Evolutionary conservation across 2,113 vertebrate species (phyloP).

Genomic region (Tiliqua scincoides): DNA sequence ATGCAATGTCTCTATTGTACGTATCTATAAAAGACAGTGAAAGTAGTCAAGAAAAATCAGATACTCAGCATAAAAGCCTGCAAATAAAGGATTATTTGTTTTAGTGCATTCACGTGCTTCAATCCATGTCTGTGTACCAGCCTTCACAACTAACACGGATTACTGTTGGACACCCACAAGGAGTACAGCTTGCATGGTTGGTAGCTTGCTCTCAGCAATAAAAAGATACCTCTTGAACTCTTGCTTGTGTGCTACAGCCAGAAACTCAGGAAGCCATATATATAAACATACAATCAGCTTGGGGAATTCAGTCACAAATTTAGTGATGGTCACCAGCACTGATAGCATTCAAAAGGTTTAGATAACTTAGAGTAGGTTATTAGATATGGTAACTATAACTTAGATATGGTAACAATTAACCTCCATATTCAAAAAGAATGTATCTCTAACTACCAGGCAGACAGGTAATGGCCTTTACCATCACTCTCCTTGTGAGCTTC

Average conservation of each 20-base stretch:
- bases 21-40: no score
- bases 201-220: no score
- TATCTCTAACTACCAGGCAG: neutral
- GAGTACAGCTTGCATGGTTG: no score
- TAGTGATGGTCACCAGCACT: accelerated
- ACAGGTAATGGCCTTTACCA: neutral
- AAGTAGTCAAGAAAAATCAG: no score
- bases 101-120: neutral
- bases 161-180: no score
- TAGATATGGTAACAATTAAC: neutral
- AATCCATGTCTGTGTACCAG: no score
- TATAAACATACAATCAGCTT: neutral
- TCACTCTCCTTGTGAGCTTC: neutral
- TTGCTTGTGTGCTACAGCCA: neutral
- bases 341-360: neutral
- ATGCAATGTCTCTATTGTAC: no score
- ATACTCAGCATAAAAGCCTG: no score
- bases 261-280: neutral
- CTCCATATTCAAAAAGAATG: neutral
- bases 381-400: neutral
- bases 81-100: neutral
- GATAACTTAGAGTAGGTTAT: neutral
- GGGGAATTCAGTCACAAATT: no score
- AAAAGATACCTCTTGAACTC: no score
- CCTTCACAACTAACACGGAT: no score